Evolutionary conservation across 2,888 invertebrate species (phyloP).

Genomic region (Eristalis pertinax): DNA sequence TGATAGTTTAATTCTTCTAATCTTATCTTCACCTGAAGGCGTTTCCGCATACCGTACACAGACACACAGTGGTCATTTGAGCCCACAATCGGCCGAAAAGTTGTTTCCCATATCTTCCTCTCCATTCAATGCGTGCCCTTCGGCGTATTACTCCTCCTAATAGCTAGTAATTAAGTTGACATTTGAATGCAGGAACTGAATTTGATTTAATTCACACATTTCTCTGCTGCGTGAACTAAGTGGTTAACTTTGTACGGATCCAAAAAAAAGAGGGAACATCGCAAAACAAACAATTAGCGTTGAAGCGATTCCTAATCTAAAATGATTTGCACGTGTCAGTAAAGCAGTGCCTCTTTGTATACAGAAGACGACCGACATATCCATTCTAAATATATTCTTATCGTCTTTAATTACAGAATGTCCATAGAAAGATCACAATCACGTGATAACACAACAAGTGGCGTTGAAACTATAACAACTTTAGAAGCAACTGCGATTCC

Average conservation of each 20-base stretch:
- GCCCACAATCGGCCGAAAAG: background rate
- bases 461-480: constrained; percentile 64
- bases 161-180: constrained; percentile 5
- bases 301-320: background rate
- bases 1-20: background rate
- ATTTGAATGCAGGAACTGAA: constrained; percentile 25
- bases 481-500: constrained; percentile 50
- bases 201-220: constrained; percentile 23
- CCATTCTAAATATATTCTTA: background rate
- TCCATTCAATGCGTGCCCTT: background rate
- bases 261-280: background rate
- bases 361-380: too few species aligned
- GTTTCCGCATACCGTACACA: constrained; percentile 19
- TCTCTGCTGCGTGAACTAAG: constrained; percentile 3
- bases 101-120: background rate
- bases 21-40: constrained; percentile 37
- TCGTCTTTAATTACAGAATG: constrained; percentile 78
- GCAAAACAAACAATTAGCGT: constrained; percentile 6
- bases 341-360: too few species aligned
- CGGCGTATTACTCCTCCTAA: background rate
- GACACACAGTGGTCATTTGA: background rate
- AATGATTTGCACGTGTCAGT: constrained; percentile 14
- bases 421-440: constrained; percentile 80
- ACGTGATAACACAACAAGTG: constrained; percentile 73
- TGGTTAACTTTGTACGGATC: constrained; percentile 16